Evolutionary conservation across 1,140 invertebrate species (phyloP).

Genomic region (Callitettix versicolor): DNA sequence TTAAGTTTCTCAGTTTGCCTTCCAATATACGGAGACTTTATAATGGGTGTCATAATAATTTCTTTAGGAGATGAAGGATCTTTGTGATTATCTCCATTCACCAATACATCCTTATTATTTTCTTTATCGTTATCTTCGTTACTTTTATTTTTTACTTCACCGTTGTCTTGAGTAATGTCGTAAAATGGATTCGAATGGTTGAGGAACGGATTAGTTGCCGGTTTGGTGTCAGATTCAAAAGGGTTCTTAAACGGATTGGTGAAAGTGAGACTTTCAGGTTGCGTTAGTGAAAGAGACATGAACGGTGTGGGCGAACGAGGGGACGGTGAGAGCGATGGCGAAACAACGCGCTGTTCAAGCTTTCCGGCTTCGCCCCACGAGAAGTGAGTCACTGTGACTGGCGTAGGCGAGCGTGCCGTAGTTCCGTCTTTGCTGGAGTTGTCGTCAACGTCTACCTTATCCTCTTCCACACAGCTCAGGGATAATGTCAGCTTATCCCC

Average conservation of each 20-base stretch:
- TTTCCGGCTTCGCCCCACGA: conserved; percentile 38
- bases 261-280: conserved; percentile 11
- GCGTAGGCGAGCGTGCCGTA: conserved; percentile 32
- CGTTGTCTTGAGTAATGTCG: neutral
- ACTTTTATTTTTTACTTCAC: neutral
- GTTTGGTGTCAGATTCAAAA: conserved; percentile 9
- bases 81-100: neutral
- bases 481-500: conserved; percentile 63
- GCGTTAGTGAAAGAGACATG: conserved; percentile 24
- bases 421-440: conserved; percentile 19
- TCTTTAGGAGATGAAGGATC: conserved; percentile 27
- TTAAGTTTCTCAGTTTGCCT: neutral
- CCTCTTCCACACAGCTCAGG: conserved; percentile 23
- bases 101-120: neutral
- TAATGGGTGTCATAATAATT: conserved; percentile 14
- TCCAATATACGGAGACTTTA: neutral
- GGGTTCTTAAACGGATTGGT: conserved; percentile 20
- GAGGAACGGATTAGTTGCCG: conserved; percentile 42
- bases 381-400: conserved; percentile 45
- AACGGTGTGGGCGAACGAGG: conserved; percentile 21
- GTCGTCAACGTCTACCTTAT: conserved; percentile 13
- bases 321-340: conserved; percentile 25
- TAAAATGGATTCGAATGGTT: conserved; percentile 30
- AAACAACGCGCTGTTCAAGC: conserved; percentile 34
- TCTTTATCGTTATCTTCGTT: neutral